Evolutionary conservation across 2,888 invertebrate species (phyloP), one percentile per base, ranked within the genome.

Genomic region (Sarcophaga variegata): DNA sequence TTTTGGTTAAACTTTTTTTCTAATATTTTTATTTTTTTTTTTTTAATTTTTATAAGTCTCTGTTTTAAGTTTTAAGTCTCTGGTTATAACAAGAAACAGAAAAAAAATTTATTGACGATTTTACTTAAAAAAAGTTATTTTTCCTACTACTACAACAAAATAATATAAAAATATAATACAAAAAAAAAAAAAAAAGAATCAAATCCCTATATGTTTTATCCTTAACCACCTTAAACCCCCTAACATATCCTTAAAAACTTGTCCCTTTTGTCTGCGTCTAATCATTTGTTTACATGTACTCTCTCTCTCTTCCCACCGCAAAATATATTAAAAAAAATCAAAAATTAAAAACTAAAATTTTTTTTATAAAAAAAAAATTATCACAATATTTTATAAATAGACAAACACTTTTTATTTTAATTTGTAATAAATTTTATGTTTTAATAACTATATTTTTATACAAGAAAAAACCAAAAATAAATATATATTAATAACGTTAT

Each of bases 251-350:
- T 63, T 20, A 83, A 69, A 88, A 90, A 90, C 94, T 94, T 94
- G 95, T 95, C 95, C 96, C 95, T 95, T 90, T 95, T 96, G 96
- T 96, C 96, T 96, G 95, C 96, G 96, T 96, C 96, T 95, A 96
- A 90, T 95, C 96, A 96, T 96, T 96, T 95, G 96, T 95, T 95
- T 92, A 92, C 88, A 90, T 87, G 88, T 80, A 80, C 87, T 88
- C 87, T 88, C 81, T 88, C 80, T 83, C 81, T 88, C 78, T 83
- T 84, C 83, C 85, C 63, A 86, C 86, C 76, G 81, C 80, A 81
- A 83, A 77, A 77, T 54, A 76, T 78, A 67, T 49, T 62, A 60
- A 47, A 75, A 74, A 66, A 25, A 67, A 66, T 54, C 12, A 62
- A 72, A 81, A 69, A 54, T 63, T 10, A n/a, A 63, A 25, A 45